phyloP scores from a whole-genome alignment of 1,140 invertebrate species.

The Pogonomyrmex californicus region DNA sequence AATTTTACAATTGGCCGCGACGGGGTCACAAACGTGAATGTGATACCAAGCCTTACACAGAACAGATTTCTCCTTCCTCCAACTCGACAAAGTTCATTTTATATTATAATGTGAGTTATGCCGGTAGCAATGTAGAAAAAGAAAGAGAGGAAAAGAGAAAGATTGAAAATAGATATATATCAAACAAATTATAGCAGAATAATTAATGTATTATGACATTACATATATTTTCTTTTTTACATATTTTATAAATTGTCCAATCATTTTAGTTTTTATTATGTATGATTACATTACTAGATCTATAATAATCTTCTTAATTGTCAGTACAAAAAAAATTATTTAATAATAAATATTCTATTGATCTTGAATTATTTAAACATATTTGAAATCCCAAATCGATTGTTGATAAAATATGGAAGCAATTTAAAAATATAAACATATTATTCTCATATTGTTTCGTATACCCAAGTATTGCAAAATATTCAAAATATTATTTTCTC shows the following conservation, averaged over 20 bases:
- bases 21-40: conserved; percentile 33
- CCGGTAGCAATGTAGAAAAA: background rate
- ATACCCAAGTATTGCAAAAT: background rate
- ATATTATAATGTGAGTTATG: background rate
- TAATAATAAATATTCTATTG: background rate
- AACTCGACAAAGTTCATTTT: background rate
- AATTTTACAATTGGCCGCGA: conserved; percentile 72
- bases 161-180: background rate
- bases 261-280: background rate
- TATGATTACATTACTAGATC: background rate
- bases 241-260: background rate
- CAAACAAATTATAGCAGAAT: background rate
- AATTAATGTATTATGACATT: background rate
- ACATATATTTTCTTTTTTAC: background rate
- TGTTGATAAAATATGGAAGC: background rate
- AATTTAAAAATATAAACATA: conserved; percentile 1
- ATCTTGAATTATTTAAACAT: background rate
- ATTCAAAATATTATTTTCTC: conserved; percentile 2
- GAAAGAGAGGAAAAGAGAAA: background rate
- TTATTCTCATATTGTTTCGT: background rate
- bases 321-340: background rate
- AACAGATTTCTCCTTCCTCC: conserved; percentile 30
- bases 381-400: background rate
- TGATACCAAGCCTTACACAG: conserved; percentile 43
- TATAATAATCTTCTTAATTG: background rate